Percentiles rank a stretch among this genome's conserved stretches.
These are phyloP conservation scores for Sebastes hubbsi DNA, from an alignment of 2,797 vertebrate genomes.

Conservation along the genomic window DNA sequence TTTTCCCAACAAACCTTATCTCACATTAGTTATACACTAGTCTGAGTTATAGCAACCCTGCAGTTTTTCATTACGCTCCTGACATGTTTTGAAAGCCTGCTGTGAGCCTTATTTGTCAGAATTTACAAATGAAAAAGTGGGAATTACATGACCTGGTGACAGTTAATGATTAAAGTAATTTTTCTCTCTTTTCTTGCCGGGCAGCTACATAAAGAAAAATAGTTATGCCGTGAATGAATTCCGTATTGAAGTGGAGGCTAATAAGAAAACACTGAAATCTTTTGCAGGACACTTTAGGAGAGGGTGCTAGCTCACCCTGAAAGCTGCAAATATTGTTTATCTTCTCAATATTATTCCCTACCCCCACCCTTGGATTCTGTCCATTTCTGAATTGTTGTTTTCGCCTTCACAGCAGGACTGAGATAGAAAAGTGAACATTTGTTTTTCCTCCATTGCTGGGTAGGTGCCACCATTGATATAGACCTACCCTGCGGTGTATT, in stretches of 20 bases:
- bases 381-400: not conserved
- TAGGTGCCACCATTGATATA: not conserved
- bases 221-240: slow-evolving; percentile 1
- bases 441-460: not conserved
- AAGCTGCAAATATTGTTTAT: not conserved
- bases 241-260: not conserved
- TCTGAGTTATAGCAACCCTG: not conserved
- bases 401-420: not conserved
- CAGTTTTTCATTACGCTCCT: not conserved
- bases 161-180: slow-evolving; percentile 4
- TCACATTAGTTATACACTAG: not conserved
- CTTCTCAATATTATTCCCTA: not conserved
- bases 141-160: slow-evolving; percentile 10
- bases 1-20: not conserved
- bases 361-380: not conserved
- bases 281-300: not conserved
- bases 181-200: not conserved
- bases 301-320: not conserved
- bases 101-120: not conserved
- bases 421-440: not conserved
- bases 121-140: slow-evolving; percentile 1
- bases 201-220: slow-evolving; percentile 1
- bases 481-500: not conserved
- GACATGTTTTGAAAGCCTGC: slow-evolving; percentile 2
- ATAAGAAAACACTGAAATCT: not conserved